These are phyloP conservation scores for Beris morrisii DNA, from an alignment of 2,888 invertebrate species.

Conservation along the genomic window DNA sequence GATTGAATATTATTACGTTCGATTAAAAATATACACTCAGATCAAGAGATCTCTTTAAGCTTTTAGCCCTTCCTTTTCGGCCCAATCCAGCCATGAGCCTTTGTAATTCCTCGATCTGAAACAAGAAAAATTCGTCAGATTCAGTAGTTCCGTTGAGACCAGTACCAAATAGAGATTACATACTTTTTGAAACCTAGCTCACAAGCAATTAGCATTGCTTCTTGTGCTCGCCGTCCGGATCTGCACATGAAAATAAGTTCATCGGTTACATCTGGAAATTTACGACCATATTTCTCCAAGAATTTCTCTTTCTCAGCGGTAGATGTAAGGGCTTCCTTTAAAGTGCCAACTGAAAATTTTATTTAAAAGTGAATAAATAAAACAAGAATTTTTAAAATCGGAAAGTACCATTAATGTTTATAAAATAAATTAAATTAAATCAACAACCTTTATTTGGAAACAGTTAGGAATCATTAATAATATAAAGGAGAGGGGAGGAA, in stretches of 20 bases:
- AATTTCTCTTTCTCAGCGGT: slow-evolving; percentile 56
- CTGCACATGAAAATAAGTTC: slow-evolving; percentile 67
- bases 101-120: slow-evolving; percentile 48
- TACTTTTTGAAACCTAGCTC: slow-evolving; percentile 66
- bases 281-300: slow-evolving; percentile 57
- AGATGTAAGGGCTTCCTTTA: slow-evolving; percentile 21
- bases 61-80: slow-evolving; percentile 47
- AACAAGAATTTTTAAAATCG: background rate
- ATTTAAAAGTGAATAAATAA: too few relatives aligned
- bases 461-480: too few relatives aligned
- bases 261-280: slow-evolving; percentile 60
- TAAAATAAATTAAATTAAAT: slow-evolving; percentile 2
- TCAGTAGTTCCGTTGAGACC: background rate
- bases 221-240: slow-evolving; percentile 64
- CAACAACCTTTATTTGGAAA: too few relatives aligned
- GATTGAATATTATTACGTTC: too few relatives aligned
- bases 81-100: slow-evolving; percentile 54
- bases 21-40: too few relatives aligned
- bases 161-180: background rate
- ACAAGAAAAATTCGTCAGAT: background rate
- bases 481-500: too few relatives aligned
- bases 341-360: slow-evolving; percentile 16
- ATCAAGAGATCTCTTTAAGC: background rate
- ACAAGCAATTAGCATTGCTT: slow-evolving; percentile 61
- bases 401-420: background rate